Percentiles rank a stretch among this genome's conserved stretches.
phyloP scores from a whole-genome alignment of 2,113 vertebrate genomes.

The Chiloscyllium plagiosum region DNA sequence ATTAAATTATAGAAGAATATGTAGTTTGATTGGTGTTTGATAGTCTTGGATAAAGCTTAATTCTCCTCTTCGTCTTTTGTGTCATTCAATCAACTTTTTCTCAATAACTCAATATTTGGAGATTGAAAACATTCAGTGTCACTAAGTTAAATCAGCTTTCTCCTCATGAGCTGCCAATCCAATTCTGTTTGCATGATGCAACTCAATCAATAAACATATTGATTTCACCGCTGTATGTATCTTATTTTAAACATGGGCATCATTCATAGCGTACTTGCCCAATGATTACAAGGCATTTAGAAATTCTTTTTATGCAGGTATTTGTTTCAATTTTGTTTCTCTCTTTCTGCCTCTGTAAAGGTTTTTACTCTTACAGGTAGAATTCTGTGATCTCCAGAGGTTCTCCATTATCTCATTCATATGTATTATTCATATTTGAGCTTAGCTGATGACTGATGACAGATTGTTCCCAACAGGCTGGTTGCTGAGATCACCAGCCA shows the following conservation, averaged over 20 bases:
- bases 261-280: neutral
- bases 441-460: neutral
- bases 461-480: neutral
- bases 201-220: neutral
- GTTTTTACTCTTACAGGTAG: neutral
- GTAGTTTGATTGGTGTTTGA: neutral
- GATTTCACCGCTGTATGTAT: neutral
- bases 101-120: neutral
- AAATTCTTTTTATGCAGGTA: neutral
- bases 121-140: neutral
- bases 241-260: neutral
- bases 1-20: neutral
- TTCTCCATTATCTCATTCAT: neutral
- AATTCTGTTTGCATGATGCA: neutral
- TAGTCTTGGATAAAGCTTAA: neutral
- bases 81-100: neutral
- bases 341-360: neutral
- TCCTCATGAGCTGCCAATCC: neutral
- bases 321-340: neutral
- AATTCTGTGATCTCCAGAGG: neutral
- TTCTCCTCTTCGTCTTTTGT: neutral
- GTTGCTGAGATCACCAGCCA: neutral
- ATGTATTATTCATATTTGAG: neutral
- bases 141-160: neutral
- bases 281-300: neutral